phyloP scores from a whole-genome alignment of 1,140 invertebrate genomes.

The Globodera ellingtonae region DNA sequence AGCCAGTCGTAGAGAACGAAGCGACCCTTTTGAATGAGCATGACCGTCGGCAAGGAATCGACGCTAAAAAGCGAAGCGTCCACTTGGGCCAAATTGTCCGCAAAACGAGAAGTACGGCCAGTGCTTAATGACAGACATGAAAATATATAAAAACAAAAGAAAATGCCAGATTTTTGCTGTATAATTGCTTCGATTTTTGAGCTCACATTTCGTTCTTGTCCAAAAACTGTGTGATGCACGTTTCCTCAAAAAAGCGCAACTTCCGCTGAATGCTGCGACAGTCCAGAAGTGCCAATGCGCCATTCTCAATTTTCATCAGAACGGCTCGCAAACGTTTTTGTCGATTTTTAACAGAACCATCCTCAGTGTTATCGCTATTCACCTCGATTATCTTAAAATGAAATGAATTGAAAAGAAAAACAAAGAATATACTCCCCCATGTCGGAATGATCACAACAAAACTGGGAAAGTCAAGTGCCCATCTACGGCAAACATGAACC shows the following conservation, averaged over 20 bases:
- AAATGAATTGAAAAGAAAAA: not conserved
- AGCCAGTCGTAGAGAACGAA: slow-evolving; percentile 40
- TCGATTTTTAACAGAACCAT: slow-evolving; percentile 29
- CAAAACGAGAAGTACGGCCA: slow-evolving; percentile 15
- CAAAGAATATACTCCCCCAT: not conserved
- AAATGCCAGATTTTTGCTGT: not conserved
- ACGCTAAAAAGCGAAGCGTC: not conserved
- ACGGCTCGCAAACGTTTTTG: slow-evolving; percentile 51
- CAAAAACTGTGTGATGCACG: slow-evolving; percentile 19
- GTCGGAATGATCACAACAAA: no score
- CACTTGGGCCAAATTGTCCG: slow-evolving; percentile 15
- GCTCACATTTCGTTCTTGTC: slow-evolving; percentile 20
- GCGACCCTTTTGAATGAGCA: slow-evolving; percentile 51
- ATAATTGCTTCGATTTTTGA: slow-evolving; percentile 10
- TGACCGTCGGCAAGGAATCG: slow-evolving; percentile 45
- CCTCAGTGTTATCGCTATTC: slow-evolving; percentile 46
- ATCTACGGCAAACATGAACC: slow-evolving; percentile 23
- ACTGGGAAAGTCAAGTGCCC: no score
- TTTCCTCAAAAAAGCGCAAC: slow-evolving; percentile 30
- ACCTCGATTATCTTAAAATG: slow-evolving; percentile 41
- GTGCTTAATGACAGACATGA: not conserved
- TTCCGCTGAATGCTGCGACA: slow-evolving; percentile 51
- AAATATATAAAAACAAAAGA: not conserved
- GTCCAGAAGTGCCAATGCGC: slow-evolving; percentile 46
- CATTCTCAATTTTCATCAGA: slow-evolving; percentile 55